These are phyloP conservation scores for Lysiphlebus fabarum DNA, from an alignment of 1,140 invertebrate genomes.

Conservation along the genomic window DNA sequence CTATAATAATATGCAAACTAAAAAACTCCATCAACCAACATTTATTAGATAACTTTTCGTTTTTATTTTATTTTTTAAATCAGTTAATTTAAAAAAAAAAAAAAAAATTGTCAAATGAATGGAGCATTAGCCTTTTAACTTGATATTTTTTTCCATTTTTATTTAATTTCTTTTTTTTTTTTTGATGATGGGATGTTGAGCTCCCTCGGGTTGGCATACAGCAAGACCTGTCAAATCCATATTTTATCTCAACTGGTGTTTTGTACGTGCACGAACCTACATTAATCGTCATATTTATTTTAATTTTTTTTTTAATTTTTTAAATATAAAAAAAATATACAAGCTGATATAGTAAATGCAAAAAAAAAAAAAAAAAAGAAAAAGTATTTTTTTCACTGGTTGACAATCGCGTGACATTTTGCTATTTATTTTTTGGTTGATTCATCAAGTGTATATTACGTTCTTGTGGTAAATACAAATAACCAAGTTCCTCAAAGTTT, in stretches of 20 bases:
- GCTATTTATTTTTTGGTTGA: conserved; percentile 8
- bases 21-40: too few relatives aligned
- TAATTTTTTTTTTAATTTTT: conserved; percentile 2
- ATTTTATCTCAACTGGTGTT: neutral
- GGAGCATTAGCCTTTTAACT: conserved; percentile 9
- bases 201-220: neutral
- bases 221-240: conserved; percentile 12
- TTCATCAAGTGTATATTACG: conserved; percentile 12
- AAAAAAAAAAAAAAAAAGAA: neutral
- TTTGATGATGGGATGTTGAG: too few relatives aligned
- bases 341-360: too few relatives aligned
- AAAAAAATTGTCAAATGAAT: neutral
- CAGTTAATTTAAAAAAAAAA: too few relatives aligned
- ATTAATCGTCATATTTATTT: conserved; percentile 13
- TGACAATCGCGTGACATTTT: conserved; percentile 11
- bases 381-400: neutral
- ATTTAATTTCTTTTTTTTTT: too few relatives aligned
- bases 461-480: conserved; percentile 13
- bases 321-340: too few relatives aligned
- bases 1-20: too few relatives aligned
- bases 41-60: too few relatives aligned
- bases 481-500: conserved; percentile 8
- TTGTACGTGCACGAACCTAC: conserved; percentile 7
- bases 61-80: too few relatives aligned
- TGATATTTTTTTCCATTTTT: too few relatives aligned